Evolutionary conservation across 2,113 vertebrate genomes (phyloP), one percentile per base, ranked within the genome.

Genomic region (Bufo gargarizans): DNA sequence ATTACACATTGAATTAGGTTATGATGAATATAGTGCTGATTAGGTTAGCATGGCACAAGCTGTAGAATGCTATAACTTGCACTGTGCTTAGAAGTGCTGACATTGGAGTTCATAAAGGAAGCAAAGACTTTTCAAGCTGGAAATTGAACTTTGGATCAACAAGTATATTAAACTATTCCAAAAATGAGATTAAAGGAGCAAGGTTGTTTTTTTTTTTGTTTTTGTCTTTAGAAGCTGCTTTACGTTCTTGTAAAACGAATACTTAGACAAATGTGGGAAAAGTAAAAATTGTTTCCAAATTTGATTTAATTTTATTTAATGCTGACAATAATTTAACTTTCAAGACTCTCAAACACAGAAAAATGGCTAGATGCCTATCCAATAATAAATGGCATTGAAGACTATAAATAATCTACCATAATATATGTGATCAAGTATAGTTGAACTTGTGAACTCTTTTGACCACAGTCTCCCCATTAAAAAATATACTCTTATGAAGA

Each of bases 11-110:
- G 77, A 59, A 80, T 58, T 80, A 56, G 55, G n/a, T 43, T 59
- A 58, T 56, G 77, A 58, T 80, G 53, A 80, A 80, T 80, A 59
- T 80, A 80, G 77, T 58, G 77, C 53, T 80, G 77, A 80, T 58
- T 80, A 59, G 55, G 72, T 76, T 76, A 76, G 45, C 11, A 50
- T 50, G 47, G 47, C 72, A 76, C 16, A 50, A 10, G 16, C 72
- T 50, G 45, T 49, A 50, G 47, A 76, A 76, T 9, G 72, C 16
- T 76, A 50, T 50, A 19, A 49, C 45, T 76, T 50, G 17, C 72
- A 11, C 7, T 19, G 45, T 20, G 72, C 72, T 16, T 47, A 20
- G 8, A 76, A 76, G 20, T 76, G 72, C 72, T 76, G 72, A 76
- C 72, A 50, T 20, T 50, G 47, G 45, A 45, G 14, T 76, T 76